Percentiles rank a stretch among this genome's conserved stretches.
Conservation (phyloP, 2,797 vertebrate genomes). For the Neoniphon sammara region DNA sequence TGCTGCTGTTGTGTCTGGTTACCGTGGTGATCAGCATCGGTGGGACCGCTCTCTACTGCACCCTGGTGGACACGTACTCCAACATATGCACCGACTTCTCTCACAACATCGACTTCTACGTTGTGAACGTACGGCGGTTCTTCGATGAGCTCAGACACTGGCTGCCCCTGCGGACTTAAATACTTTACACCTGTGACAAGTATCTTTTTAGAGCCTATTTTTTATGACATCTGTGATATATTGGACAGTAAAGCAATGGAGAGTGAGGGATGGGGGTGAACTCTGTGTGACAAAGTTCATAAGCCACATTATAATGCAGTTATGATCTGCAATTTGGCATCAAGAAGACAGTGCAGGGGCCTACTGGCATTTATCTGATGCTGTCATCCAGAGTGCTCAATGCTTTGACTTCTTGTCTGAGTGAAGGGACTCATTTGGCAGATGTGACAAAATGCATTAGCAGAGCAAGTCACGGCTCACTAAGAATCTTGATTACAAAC, state of each 20-base stretch:
- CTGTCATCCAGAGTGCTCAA: not conserved
- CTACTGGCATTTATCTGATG: not conserved
- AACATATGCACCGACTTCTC: constrained; percentile 94
- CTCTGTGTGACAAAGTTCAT: not conserved
- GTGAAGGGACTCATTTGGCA: constrained; percentile 3
- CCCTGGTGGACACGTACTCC: constrained; percentile 89
- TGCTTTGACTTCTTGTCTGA: not conserved
- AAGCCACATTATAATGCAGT: not conserved
- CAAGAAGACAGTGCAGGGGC: not conserved
- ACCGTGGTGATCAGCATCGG: constrained; percentile 95
- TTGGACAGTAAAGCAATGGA: not conserved
- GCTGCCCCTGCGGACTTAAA: constrained; percentile 85
- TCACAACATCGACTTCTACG: constrained; percentile 91
- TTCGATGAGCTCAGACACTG: constrained; percentile 87
- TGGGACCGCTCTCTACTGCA: constrained; percentile 94
- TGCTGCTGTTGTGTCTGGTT: constrained; percentile 90
- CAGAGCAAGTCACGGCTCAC: not conserved
- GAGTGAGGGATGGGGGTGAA: not conserved
- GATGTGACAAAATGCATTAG: not conserved
- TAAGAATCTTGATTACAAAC: not conserved
- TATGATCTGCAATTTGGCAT: not conserved
- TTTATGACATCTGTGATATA: not conserved
- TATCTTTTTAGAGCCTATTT: not conserved
- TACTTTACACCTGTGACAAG: constrained; percentile 10
- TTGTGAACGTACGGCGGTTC: constrained; percentile 82